Base-by-base conservation (phyloP, 2,888 invertebrate species). In the Latheticus oryzae region DNA sequence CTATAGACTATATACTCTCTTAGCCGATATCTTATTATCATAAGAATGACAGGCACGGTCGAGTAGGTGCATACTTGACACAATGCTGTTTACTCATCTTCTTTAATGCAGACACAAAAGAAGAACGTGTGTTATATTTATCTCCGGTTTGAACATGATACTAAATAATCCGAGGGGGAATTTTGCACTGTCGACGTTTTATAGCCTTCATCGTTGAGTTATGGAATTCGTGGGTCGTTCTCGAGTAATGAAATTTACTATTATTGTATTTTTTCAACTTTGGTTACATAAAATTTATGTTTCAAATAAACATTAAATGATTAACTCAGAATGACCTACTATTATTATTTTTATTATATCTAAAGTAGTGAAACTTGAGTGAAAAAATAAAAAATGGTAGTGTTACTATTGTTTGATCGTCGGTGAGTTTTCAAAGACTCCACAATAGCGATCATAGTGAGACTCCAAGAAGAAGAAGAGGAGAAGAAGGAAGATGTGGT, bases 371-470 rank as follows among this genome's bases (percentile, higher is more conserved):
- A n/a, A n/a, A n/a, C n/a, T n/a, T n/a, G n/a, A n/a, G n/a, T n/a
- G n/a, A n/a, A n/a, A n/a, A n/a, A n/a, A n/a, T n/a, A n/a, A n/a
- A n/a, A n/a, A n/a, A n/a, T n/a, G n/a, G n/a, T n/a, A n/a, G n/a
- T n/a, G n/a, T n/a, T n/a, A n/a, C n/a, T 28, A 8, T 1, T 28
- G 9, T 8, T 15, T 9, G n/a, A 32, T 8, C 9, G 12, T 23
- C 47, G 47, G 47, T 47, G 35, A 47, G 47, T n/a, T n/a, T n/a
- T 19, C 7, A 4, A 13, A 8, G 11, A 37, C 56, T 40, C 63
- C 59, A 63, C 59, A 72, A 84, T 80, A 74, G 85, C 83, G 79
- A 83, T 83, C 85, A 86, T 86, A 82, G 86, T 86, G 85, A 82
- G 85, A 80, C 82, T 85, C 78, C 85, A 85, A 79, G 86, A 85